A percentile compares a stretch with the other conserved stretches of the same genome.
Conservation (phyloP, 2,888 invertebrate species). For the Toxonevra muliebris region DNA sequence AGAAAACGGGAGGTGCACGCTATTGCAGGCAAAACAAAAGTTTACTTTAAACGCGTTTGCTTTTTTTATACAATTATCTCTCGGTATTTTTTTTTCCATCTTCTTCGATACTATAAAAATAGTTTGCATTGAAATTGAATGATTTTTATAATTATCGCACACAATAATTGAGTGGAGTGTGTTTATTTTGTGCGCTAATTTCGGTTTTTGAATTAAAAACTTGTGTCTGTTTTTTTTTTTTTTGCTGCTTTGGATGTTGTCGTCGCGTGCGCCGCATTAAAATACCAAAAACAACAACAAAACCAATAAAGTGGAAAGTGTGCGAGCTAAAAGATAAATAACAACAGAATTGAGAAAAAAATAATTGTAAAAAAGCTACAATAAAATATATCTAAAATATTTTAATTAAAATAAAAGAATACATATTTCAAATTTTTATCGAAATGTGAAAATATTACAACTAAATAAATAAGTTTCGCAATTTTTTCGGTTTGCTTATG, state of each 20-base stretch:
- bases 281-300: slow-evolving; percentile 12
- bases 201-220: slow-evolving; percentile 2
- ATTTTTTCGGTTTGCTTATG: not conserved
- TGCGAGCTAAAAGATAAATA: slow-evolving; percentile 15
- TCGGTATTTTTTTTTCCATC: too few relatives aligned
- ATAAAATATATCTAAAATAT: slow-evolving; percentile 16
- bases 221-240: not conserved
- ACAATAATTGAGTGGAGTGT: too few relatives aligned
- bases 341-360: slow-evolving; percentile 18
- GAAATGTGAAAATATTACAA: slow-evolving; percentile 24
- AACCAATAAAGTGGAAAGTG: slow-evolving; percentile 19
- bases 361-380: slow-evolving; percentile 10
- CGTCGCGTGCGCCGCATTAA: slow-evolving; percentile 4
- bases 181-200: too few relatives aligned
- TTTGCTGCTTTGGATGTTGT: not conserved
- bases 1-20: too few relatives aligned
- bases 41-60: too few relatives aligned
- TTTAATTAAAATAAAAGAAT: slow-evolving; percentile 19
- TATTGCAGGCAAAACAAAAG: too few relatives aligned
- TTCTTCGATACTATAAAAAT: too few relatives aligned
- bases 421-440: slow-evolving; percentile 1
- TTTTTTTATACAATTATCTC: too few relatives aligned
- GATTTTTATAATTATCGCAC: too few relatives aligned
- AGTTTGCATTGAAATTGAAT: too few relatives aligned
- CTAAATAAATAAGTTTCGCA: slow-evolving; percentile 4